phyloP scores from a whole-genome alignment of 2,113 vertebrate species.

The Psephotus haematonotus region DNA sequence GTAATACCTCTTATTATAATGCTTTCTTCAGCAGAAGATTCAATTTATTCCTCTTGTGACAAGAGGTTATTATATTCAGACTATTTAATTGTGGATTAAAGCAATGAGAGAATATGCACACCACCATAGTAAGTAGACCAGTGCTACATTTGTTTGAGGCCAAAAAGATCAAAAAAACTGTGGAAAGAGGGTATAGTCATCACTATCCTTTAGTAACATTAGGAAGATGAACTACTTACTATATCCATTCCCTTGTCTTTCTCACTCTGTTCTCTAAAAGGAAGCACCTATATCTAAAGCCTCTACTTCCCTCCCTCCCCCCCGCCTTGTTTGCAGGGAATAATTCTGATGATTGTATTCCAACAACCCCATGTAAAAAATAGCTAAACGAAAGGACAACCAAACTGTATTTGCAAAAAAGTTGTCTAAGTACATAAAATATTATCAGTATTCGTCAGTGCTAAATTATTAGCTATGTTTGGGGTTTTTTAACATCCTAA shows the following conservation, averaged over 20 bases:
- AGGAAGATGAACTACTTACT: neutral
- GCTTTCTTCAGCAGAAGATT: neutral
- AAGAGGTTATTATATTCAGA: neutral
- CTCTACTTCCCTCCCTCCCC: neutral
- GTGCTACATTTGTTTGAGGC: neutral
- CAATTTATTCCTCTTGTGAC: neutral
- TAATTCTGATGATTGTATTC: neutral
- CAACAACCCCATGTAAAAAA: neutral
- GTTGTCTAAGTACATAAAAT: neutral
- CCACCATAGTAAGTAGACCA: neutral
- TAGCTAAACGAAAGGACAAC: neutral
- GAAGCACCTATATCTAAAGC: neutral
- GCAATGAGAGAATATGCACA: neutral
- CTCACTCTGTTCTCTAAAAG: neutral
- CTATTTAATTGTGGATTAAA: neutral
- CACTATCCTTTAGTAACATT: neutral
- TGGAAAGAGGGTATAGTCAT: neutral
- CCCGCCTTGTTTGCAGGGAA: neutral
- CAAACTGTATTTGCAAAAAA: neutral
- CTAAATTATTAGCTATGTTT: neutral
- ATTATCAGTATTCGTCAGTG: neutral
- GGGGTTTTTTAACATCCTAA: neutral
- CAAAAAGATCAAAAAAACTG: neutral
- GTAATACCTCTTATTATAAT: neutral
- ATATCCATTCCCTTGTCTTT: neutral